phyloP scores from a whole-genome alignment of 2,888 invertebrate genomes.

The Hydraecia micacea region DNA sequence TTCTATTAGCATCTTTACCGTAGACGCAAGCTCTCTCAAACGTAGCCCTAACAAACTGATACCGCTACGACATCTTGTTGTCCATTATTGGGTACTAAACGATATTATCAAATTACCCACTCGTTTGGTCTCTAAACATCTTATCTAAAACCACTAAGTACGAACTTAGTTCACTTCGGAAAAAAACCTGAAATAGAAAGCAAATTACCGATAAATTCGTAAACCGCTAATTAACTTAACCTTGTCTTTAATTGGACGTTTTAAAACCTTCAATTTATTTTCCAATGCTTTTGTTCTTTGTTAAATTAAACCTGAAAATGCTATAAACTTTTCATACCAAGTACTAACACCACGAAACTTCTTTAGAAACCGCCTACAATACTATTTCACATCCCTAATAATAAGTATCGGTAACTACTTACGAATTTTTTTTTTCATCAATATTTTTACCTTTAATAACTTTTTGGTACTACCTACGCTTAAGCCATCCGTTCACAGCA shows the following conservation, averaged over 20 bases:
- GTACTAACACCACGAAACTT: background rate
- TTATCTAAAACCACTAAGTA: background rate
- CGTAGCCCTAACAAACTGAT: background rate
- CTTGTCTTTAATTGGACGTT: background rate
- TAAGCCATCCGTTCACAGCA: slow-evolving; percentile 37
- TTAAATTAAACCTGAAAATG: background rate
- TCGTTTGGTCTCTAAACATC: background rate
- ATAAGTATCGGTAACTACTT: background rate
- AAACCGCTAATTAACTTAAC: background rate
- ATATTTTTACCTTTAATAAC: slow-evolving; percentile 21
- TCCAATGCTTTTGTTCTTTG: too few relatives aligned
- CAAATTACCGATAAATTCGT: background rate
- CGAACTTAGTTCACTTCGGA: background rate
- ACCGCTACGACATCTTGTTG: background rate
- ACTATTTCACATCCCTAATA: background rate
- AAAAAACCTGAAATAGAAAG: background rate
- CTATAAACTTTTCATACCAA: background rate
- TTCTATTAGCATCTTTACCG: slow-evolving; percentile 1
- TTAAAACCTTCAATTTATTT: background rate
- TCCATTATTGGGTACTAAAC: background rate
- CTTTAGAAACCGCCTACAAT: background rate
- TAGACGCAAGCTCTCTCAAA: background rate
- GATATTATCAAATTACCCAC: background rate
- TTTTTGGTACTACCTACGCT: slow-evolving; percentile 7
- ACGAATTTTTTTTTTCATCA: too few relatives aligned